Evolutionary conservation across 2,888 invertebrate species (phyloP), one percentile per base, ranked within the genome.

Genomic region (Meandrusa payeni): DNA sequence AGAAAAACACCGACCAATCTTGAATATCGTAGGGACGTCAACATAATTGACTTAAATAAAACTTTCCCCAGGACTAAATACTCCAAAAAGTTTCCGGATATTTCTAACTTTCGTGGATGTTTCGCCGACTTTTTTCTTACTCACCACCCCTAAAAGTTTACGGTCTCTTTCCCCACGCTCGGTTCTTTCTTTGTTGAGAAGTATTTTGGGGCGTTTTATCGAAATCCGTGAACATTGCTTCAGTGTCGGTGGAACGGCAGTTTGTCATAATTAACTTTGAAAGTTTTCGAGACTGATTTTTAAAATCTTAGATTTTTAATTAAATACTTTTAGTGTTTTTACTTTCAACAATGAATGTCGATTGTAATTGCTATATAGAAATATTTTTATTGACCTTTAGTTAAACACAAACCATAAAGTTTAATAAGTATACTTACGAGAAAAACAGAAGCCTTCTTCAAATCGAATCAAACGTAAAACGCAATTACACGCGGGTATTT

Each of bases 41-140:
- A 54, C 56, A 56, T 64, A 68, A 69, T 69, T 65, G 67, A 70
- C 65, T 69, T 62, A 58, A 49, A 53, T 27, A 27, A 58, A 69
- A 68, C 55, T 67, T 63, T 48, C 42, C 52, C 43, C 45, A 50
- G 43, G 50, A 64, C 66, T 69, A 70, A 69, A 69, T 65, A 62
- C 67, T 54, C 56, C 41, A 43, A 53, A 58, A 57, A 50, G 49
- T 53, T 42, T 53, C 46, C 51, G 36, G 36, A 40, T 32, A 46
- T 52, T 46, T 43, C 43, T 46, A 41, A 54, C 55, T 58, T 56
- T 46, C 34, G 32, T 50, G 27, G 44, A 48, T 55, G 59, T 57
- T 54, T 50, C 45, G 41, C 42, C 17, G 49, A 62, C 47, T 55
- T 61, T 59, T 54, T 48, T 52, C 41, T 44, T 46, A 23, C 20